These are phyloP conservation scores for Anastrepha obliqua DNA, from an alignment of 1,140 invertebrate species.

Conservation along the genomic window DNA sequence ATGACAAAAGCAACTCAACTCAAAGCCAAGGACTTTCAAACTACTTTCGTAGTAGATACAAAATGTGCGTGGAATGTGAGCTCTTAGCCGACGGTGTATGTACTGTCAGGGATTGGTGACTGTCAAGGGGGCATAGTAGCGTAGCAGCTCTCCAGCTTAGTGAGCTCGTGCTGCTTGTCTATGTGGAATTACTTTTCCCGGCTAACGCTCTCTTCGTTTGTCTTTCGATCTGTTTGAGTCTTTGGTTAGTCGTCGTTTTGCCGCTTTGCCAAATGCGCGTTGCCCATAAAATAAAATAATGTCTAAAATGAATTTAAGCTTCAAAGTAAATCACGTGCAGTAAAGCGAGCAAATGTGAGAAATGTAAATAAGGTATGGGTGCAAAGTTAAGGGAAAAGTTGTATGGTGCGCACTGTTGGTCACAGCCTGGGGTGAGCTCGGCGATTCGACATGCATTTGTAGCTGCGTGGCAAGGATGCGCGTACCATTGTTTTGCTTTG, in stretches of 20 bases:
- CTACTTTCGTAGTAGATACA: background rate
- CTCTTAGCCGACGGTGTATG: background rate
- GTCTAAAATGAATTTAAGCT: conserved; percentile 58
- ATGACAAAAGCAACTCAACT: conserved; percentile 2
- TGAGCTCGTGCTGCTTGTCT: conserved; percentile 15
- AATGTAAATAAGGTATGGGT: conserved; percentile 55
- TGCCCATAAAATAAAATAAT: conserved; percentile 57
- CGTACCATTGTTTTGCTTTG: conserved; percentile 35
- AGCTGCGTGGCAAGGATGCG: background rate
- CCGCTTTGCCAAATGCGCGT: conserved; percentile 46
- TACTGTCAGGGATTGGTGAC: background rate
- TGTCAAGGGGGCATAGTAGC: background rate
- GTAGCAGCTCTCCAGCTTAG: background rate
- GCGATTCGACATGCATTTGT: background rate
- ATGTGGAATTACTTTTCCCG: conserved; percentile 43
- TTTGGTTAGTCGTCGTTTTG: conserved; percentile 39
- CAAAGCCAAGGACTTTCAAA: conserved; percentile 44
- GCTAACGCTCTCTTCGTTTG: conserved; percentile 12
- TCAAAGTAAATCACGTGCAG: conserved; percentile 57
- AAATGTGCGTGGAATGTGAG: background rate
- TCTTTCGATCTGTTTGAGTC: background rate
- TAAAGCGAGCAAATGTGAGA: conserved; percentile 41
- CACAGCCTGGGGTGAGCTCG: background rate
- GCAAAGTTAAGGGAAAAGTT: background rate
- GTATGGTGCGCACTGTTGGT: background rate